Base-by-base conservation (phyloP, 1,140 invertebrate species). In the Amphibalanus amphitrite region DNA sequence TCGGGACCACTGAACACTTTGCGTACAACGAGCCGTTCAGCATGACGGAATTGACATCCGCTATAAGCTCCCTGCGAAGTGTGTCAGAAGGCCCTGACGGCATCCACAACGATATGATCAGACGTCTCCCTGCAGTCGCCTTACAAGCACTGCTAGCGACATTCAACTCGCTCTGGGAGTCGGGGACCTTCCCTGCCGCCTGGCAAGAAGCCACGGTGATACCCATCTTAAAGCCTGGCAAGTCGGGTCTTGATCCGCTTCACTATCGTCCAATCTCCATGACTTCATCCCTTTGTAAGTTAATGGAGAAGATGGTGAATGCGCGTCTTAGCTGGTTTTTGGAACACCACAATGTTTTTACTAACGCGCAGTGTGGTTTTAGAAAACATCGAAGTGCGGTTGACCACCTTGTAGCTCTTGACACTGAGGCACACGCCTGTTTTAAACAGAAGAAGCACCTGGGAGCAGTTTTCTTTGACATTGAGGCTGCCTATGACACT, bases 401-500 rank as follows among this genome's bases (percentile, higher is more conserved):
- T 23, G 47, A 59, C 23, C 20, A 20, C 10, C 47, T 23, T 59
- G 6, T 59, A 59, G 10, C 13, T 20, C 10, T 59, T 13, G 47
- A 59, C 1, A 59, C 1, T 20, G 17, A 8, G 6, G 47, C 6
- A 20, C 47, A 20, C 47, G 47, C 1, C 10, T 20, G 47, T 59
- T 59, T 59, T 23, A 13, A 59, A 20, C 47, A 20, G 3, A 59
- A 59, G 20, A 13, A 59, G 47, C 47, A 59, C 20, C 47, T 59
- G 6, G 47, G 6, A 6, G 47, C 47, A 20, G 20, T 59, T 1
- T 59, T 59, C 47, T 59, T 59, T 59, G 47, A 59, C 47, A 59
- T 59, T 13, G 47, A 59, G 17, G 20, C 10, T 3, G 47, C 68
- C 3, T 72, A 70, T 70, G 71, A 72, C 26, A 72, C 69, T n/a